Percentiles rank a stretch among this genome's conserved stretches.
These are phyloP conservation scores for Empidonax traillii DNA, from an alignment of 2,113 vertebrate species.

Conservation along the genomic window DNA sequence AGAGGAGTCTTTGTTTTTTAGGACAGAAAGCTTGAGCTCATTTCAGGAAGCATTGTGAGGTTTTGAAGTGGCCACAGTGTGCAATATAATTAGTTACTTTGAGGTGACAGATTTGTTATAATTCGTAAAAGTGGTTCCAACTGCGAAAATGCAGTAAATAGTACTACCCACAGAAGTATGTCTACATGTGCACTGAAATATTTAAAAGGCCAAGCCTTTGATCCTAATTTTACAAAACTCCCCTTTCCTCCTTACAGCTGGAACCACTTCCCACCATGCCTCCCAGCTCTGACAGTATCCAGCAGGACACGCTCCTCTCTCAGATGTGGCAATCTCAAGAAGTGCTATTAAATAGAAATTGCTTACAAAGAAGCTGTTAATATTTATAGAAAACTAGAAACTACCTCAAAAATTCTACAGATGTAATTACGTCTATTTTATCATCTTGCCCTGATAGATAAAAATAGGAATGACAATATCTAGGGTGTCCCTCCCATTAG, in stretches of 20 bases:
- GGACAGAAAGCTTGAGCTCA: background rate
- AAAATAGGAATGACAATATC: conserved; percentile 34
- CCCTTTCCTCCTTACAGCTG: background rate
- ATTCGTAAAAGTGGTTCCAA: background rate
- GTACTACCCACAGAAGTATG: background rate
- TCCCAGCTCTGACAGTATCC: background rate
- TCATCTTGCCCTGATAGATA: background rate
- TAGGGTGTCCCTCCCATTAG: background rate
- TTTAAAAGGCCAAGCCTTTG: background rate
- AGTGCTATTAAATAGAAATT: background rate
- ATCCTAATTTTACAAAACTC: background rate
- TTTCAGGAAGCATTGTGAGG: background rate
- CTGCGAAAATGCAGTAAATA: background rate
- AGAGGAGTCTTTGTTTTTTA: background rate
- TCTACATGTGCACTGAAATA: background rate
- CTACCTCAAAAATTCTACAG: background rate
- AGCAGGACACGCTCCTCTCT: background rate
- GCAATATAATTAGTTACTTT: background rate
- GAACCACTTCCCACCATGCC: background rate
- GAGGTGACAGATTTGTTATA: background rate
- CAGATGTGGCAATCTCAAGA: background rate
- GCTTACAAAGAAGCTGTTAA: background rate
- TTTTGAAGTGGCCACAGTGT: background rate
- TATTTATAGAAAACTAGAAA: conserved; percentile 9
- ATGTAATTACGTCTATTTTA: background rate